Evolutionary conservation across 2,888 invertebrate genomes (phyloP).

Genomic region (Teinopalpus imperialis): DNA sequence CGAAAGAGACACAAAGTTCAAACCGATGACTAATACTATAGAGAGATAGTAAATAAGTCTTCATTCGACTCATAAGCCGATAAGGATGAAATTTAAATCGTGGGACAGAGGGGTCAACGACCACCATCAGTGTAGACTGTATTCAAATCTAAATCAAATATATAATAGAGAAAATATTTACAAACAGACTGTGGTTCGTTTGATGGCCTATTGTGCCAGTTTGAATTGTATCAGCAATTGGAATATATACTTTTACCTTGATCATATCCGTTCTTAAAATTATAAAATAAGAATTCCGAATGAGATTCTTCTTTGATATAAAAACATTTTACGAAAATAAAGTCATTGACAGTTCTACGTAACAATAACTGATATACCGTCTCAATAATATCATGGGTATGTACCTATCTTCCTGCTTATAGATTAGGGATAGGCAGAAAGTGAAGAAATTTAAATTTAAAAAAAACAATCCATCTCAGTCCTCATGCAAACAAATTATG

Average conservation of each 20-base stretch:
- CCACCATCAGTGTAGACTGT: conserved; percentile 13
- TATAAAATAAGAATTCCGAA: too few relatives aligned
- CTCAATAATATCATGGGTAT: too few relatives aligned
- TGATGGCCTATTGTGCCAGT: conserved; percentile 16
- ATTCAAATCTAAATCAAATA: conserved; percentile 12
- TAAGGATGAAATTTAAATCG: conserved; percentile 23
- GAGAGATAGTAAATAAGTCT: conserved; percentile 7
- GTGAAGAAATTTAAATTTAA: too few relatives aligned
- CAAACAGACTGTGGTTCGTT: conserved; percentile 7
- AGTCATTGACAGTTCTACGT: too few relatives aligned
- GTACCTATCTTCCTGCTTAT: too few relatives aligned
- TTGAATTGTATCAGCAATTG: conserved; percentile 15
- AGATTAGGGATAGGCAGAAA: too few relatives aligned
- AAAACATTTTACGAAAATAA: too few relatives aligned
- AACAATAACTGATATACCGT: too few relatives aligned
- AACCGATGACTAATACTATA: conserved; percentile 19
- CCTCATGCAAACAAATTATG: too few relatives aligned
- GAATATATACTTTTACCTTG: too few relatives aligned
- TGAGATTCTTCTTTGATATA: too few relatives aligned
- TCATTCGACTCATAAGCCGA: conserved; percentile 10
- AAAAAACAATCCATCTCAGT: too few relatives aligned
- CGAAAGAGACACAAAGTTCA: conserved; percentile 7
- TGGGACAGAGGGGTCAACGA: conserved; percentile 6
- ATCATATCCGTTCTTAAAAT: conserved; percentile 2
- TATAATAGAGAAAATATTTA: conserved; percentile 18